phyloP scores from a whole-genome alignment of 2,797 vertebrate genomes.

The Crocodylus rhombifer region DNA sequence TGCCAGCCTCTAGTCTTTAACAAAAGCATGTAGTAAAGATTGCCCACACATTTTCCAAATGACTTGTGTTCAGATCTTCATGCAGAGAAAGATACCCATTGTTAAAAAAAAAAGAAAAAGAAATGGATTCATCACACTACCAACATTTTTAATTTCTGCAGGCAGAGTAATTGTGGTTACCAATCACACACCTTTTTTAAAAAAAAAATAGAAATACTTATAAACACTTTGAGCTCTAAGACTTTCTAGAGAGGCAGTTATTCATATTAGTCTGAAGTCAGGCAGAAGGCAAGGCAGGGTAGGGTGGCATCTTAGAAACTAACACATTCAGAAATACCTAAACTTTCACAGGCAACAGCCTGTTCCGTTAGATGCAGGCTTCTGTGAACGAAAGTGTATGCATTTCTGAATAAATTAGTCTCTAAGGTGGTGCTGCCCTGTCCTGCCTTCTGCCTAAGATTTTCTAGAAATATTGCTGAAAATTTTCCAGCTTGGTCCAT shows the following conservation, averaged over 20 bases:
- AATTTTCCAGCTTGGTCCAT: neutral
- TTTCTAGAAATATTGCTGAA: neutral
- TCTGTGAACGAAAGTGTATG: too few relatives aligned
- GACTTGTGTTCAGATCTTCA: neutral
- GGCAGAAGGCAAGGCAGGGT: too few relatives aligned
- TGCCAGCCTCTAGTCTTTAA: neutral
- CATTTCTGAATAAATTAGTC: too few relatives aligned
- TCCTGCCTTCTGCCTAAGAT: neutral
- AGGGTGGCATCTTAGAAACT: too few relatives aligned
- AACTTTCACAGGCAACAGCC: too few relatives aligned
- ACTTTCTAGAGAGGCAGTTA: too few relatives aligned
- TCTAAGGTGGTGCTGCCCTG: too few relatives aligned
- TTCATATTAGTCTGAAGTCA: too few relatives aligned
- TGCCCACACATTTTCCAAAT: neutral
- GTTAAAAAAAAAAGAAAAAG: neutral
- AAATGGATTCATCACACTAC: neutral
- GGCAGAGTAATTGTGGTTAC: neutral
- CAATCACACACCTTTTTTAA: neutral
- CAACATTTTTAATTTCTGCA: neutral
- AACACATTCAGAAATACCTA: too few relatives aligned
- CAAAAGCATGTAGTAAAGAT: neutral
- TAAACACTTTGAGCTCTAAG: neutral
- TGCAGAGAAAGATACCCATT: neutral
- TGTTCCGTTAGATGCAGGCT: too few relatives aligned
- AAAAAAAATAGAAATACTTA: neutral